Evolutionary conservation across 2,797 vertebrate genomes (phyloP).

Genomic region (Bovichtus diacanthus): DNA sequence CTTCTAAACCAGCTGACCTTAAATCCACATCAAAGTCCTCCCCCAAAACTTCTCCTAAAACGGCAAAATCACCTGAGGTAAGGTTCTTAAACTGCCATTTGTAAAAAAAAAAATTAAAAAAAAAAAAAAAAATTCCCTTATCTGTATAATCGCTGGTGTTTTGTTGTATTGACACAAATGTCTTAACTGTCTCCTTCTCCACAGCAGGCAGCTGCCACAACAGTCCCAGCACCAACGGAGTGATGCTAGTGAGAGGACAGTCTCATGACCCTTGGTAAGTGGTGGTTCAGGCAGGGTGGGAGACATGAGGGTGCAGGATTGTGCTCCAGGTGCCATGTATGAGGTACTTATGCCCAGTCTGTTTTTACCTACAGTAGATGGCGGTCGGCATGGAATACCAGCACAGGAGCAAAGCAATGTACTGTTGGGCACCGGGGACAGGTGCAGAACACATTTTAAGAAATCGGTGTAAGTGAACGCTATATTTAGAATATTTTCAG

Average conservation of each 20-base stretch:
- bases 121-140: accelerated
- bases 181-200: background rate
- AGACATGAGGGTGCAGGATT: constrained; percentile 35
- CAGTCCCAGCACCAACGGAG: constrained; percentile 70
- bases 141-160: accelerated
- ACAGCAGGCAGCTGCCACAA: constrained; percentile 64
- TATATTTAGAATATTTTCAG: too few relatives aligned
- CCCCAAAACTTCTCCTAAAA: constrained; percentile 69
- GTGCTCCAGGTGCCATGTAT: constrained; percentile 4
- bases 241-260: constrained; percentile 67
- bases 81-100: background rate
- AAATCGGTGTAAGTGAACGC: too few relatives aligned
- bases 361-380: too few relatives aligned
- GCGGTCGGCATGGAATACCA: too few relatives aligned
- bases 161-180: background rate
- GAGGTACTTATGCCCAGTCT: too few relatives aligned
- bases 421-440: too few relatives aligned
- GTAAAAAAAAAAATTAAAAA: too few relatives aligned
- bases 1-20: constrained; percentile 66
- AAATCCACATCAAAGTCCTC: constrained; percentile 71
- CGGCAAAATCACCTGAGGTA: constrained; percentile 70
- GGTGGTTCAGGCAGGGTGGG: constrained; percentile 64
- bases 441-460: too few relatives aligned
- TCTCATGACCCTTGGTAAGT: constrained; percentile 73
- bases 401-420: too few relatives aligned